Evolutionary conservation across 2,888 invertebrate genomes (phyloP), one percentile per base, ranked within the genome.

Genomic region (Amphipoea oculea): DNA sequence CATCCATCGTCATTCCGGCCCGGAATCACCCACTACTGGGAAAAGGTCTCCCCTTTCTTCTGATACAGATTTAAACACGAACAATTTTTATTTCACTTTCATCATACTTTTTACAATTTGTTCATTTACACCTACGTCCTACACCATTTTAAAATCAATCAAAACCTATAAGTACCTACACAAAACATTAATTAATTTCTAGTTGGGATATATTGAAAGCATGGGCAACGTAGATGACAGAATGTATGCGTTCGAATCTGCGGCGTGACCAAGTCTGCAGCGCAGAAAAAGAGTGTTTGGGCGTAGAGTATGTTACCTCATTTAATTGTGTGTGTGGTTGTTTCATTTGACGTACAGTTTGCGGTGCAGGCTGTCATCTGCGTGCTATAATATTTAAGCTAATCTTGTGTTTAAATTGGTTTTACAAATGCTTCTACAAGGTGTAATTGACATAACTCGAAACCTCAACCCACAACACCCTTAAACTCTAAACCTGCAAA

Each of bases 201-300:
- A 76, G 69, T 83, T 77, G 14, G 79, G 57, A 80, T 83, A 83
- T 77, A 57, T 60, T 66, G 78, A 80, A 68, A 76, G 65, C 72
- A 76, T 36, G 63, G 76, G 65, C 76, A 62, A 70, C 65, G 51
- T 72, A 69, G 65, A 71, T 66, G 69, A 84, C 60, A 83, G 73
- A 72, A 75, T 75, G 69, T 67, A 54, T 81, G 72, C 78, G 75
- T 89, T 74, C 77, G 95, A 94, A 79, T 94, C 48, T 97, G 96
- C 88, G 95, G 95, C 81, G 97, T 97, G 88, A 95, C 97, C 48
- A 97, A 94, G 45, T 93, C 96, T n/a, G 94, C 97, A 73, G 92
- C 94, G n/a, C 57, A 95, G 97, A 29, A 98, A 97, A 82, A 97
- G 97, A 63, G 96, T 98, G 29, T 29, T 54, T 83, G 66, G 77